Evolutionary conservation across 2,797 vertebrate genomes (phyloP), one percentile per base, ranked within the genome.

Genomic region (Onychomys arenicola): DNA sequence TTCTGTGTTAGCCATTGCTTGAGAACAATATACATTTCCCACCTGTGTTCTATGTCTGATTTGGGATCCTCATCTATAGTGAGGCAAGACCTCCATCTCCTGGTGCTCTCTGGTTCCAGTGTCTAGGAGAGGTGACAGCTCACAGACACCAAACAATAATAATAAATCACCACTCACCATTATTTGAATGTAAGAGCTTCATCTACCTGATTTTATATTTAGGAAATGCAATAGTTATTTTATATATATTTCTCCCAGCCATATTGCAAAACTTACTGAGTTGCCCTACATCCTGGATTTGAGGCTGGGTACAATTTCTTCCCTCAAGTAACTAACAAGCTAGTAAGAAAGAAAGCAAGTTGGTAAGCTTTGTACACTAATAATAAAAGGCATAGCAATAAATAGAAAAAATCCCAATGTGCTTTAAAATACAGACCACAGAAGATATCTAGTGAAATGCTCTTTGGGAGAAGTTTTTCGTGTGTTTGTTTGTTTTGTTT

Each of bases 1-100:
- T 40, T 95, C 87, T 85, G n/a, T n/a, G 76, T 61, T 69, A 63
- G 73, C 75, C 65, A 63, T 84, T 89, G 67, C 61, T 80, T 59
- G 29, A 95, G 37, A 59, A 25, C 32, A n/a, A 49, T 49, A 37
- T 19, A 14, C 46, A 32, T 86, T 91, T 91, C 67, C 55, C 27
- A 61, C 63, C 34, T 49, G 10, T 76, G 2, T 67, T 49, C 52
- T 2, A 7, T 55, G 90, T 78, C 49, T 81, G 63, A 65, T 80
- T 92, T 88, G 61, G 59, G 29, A 6, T 93, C 14, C 25, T 32
- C n/a, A 57, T 81, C 61, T 34, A 37, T 1, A 0, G 8, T 6
- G 61, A 92, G 0, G 0, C 27, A 57, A 85, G 57, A 21, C 32
- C 52, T 59, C 2, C 43, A 13, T 82, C 46, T 2, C 87, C 61